Conservation (phyloP, 2,797 vertebrate genomes). For the Poecilia velifera region DNA sequence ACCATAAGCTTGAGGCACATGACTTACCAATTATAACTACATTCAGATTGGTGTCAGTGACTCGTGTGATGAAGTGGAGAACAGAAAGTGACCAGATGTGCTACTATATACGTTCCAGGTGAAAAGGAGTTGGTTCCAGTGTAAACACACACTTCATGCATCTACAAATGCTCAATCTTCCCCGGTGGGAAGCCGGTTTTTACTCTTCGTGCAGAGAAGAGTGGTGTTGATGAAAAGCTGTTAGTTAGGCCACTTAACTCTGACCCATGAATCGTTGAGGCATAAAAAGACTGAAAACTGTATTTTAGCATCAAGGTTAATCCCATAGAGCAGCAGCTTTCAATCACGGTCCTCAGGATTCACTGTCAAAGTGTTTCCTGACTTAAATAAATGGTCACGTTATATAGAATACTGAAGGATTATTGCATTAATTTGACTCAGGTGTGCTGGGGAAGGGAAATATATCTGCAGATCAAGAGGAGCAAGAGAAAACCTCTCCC, state of each 20-base stretch:
- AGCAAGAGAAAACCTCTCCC: not conserved
- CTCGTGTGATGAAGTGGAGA: slow-evolving; percentile 30
- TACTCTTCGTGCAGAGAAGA: not conserved
- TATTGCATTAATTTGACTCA: not conserved
- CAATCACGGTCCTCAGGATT: not conserved
- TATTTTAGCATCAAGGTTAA: not conserved
- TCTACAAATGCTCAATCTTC: slow-evolving; percentile 11
- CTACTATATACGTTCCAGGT: slow-evolving; percentile 17
- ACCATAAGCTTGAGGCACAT: slow-evolving; percentile 21
- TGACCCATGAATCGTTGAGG: not conserved
- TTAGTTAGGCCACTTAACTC: not conserved
- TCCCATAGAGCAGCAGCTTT: not conserved
- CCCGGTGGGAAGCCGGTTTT: slow-evolving; percentile 10
- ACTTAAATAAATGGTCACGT: not conserved
- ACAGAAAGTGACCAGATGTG: slow-evolving; percentile 8
- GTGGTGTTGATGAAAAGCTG: not conserved
- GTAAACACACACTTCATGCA: slow-evolving; percentile 6
- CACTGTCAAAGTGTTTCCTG: not conserved
- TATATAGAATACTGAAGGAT: not conserved
- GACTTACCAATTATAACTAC: slow-evolving; percentile 49
- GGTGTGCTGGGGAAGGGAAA: not conserved
- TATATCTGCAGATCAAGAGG: not conserved
- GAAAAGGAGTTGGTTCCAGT: not conserved
- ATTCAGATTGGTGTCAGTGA: slow-evolving; percentile 49
- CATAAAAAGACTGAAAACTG: not conserved